phyloP scores from a whole-genome alignment of 2,113 vertebrate genomes.

The Piprites chloris region DNA sequence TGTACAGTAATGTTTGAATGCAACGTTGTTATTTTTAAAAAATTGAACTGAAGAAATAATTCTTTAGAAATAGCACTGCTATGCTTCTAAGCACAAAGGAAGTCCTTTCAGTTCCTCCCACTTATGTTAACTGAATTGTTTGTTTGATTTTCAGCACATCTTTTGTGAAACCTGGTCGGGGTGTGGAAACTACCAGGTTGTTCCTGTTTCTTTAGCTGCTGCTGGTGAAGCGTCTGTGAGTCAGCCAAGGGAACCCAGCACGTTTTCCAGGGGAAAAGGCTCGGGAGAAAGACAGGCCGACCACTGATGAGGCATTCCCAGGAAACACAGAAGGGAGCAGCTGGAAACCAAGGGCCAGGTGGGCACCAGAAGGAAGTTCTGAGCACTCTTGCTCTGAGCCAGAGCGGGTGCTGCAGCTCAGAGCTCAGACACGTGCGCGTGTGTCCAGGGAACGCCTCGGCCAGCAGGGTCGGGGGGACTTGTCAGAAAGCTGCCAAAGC shows the following conservation, averaged over 20 bases:
- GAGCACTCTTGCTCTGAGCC: neutral
- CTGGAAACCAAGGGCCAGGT: neutral
- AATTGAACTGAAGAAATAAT: neutral
- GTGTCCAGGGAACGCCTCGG: neutral
- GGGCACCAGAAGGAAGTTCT: constrained; percentile 22
- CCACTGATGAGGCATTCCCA: neutral
- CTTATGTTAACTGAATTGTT: neutral
- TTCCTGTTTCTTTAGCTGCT: neutral
- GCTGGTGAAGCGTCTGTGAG: neutral
- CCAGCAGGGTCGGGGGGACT: neutral
- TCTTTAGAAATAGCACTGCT: neutral
- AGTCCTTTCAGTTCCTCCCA: neutral
- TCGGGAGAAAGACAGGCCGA: neutral
- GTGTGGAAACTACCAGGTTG: neutral
- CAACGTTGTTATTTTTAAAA: neutral
- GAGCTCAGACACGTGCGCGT: neutral
- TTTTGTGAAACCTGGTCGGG: neutral
- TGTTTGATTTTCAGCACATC: neutral
- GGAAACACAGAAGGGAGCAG: neutral
- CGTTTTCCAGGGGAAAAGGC: neutral
- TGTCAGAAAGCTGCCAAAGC: neutral
- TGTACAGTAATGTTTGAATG: neutral
- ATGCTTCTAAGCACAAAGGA: neutral
- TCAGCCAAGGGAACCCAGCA: neutral
- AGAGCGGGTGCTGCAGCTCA: neutral